A percentile compares a stretch with the other conserved stretches of the same genome.
phyloP scores from a whole-genome alignment of 2,797 vertebrate genomes.

The Hybognathus amarus region DNA sequence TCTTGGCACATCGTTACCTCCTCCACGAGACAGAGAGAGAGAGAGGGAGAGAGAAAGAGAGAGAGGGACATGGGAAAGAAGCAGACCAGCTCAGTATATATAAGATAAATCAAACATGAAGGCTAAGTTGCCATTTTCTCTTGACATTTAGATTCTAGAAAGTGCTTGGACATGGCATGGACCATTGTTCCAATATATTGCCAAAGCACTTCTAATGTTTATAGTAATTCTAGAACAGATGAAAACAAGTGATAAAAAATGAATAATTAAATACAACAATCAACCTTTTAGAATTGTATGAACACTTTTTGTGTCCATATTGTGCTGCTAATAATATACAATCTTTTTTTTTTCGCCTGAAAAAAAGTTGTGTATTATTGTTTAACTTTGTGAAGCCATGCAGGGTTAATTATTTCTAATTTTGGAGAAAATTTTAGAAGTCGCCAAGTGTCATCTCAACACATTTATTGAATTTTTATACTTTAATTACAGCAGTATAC shows the following conservation, averaged over 20 bases:
- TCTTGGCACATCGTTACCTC: slow-evolving; percentile 95
- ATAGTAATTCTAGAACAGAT: background rate
- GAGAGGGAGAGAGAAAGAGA: background rate
- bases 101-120: background rate
- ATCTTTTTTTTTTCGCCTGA: background rate
- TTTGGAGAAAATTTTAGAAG: background rate
- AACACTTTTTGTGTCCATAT: background rate
- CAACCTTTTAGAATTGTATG: background rate
- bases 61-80: background rate
- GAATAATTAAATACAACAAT: background rate
- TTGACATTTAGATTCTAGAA: background rate
- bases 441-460: background rate
- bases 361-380: background rate
- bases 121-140: background rate
- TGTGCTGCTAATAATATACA: background rate
- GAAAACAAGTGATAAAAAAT: background rate
- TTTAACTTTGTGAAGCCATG: background rate
- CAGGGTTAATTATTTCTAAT: background rate
- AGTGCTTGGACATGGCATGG: background rate
- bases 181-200: background rate
- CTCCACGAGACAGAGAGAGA: slow-evolving; percentile 70
- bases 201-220: background rate
- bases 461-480: background rate
- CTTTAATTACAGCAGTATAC: background rate
- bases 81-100: slow-evolving; percentile 61